phyloP scores from a whole-genome alignment of 1,140 invertebrate species.

The Charaxes varanes region DNA sequence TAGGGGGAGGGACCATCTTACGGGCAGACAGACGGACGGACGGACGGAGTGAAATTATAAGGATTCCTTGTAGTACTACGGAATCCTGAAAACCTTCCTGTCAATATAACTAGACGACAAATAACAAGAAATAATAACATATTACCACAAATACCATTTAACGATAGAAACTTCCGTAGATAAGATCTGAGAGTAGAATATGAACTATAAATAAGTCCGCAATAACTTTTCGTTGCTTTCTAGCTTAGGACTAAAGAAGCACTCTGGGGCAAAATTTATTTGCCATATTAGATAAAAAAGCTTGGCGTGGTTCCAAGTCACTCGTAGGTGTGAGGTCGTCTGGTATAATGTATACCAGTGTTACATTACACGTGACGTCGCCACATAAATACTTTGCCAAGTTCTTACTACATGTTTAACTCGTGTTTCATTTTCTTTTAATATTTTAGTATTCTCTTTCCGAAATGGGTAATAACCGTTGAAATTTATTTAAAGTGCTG shows the following conservation, averaged over 20 bases:
- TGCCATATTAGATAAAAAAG: slow-evolving; percentile 19
- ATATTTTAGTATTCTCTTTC: slow-evolving; percentile 23
- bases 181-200: neutral
- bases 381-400: slow-evolving; percentile 26
- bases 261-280: slow-evolving; percentile 11
- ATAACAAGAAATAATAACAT: neutral
- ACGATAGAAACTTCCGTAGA: no score
- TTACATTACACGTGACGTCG: slow-evolving; percentile 25
- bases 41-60: no score
- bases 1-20: no score
- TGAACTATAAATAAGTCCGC: neutral
- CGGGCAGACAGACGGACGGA: no score
- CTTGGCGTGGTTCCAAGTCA: slow-evolving; percentile 22
- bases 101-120: neutral
- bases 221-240: neutral
- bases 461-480: slow-evolving; percentile 23
- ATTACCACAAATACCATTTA: no score
- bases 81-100: neutral
- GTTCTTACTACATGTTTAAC: slow-evolving; percentile 32
- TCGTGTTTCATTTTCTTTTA: slow-evolving; percentile 29
- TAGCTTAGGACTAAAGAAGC: neutral
- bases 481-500: slow-evolving; percentile 25
- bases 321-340: slow-evolving; percentile 18
- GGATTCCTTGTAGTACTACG: no score
- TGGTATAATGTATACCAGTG: slow-evolving; percentile 25